These are phyloP conservation scores for Melanaphis sacchari DNA, from an alignment of 1,140 invertebrate genomes.

Conservation along the genomic window DNA sequence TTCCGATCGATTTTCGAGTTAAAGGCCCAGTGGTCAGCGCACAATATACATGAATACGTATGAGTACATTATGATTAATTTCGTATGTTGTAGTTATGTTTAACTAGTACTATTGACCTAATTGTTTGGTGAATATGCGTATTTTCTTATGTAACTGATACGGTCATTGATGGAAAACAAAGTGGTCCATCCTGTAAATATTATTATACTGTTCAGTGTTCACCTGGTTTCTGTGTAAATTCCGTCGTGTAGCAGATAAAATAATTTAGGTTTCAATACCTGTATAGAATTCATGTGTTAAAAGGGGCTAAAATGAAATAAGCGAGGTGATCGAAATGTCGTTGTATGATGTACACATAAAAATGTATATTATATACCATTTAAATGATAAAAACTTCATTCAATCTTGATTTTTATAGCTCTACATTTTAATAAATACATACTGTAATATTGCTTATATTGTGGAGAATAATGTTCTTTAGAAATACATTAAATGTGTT, in stretches of 20 bases:
- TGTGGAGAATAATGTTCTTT: not conserved
- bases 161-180: not conserved
- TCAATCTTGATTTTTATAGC: not conserved
- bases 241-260: too few relatives aligned
- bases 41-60: not conserved
- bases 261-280: not conserved
- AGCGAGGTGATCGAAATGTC: not conserved
- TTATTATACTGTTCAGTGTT: too few relatives aligned
- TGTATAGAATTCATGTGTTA: not conserved
- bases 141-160: not conserved
- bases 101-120: not conserved
- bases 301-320: not conserved
- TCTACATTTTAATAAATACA: not conserved
- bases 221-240: not conserved
- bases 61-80: not conserved
- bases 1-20: not conserved
- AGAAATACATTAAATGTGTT: not conserved
- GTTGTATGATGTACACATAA: not conserved
- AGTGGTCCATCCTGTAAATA: not conserved
- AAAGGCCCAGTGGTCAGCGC: too few relatives aligned
- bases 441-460: not conserved
- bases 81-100: not conserved
- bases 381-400: not conserved
- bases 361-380: not conserved
- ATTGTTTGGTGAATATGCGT: not conserved